These are phyloP conservation scores for Lepeophtheirus nordmannii DNA, from an alignment of 2,888 invertebrate species.

Conservation along the genomic window DNA sequence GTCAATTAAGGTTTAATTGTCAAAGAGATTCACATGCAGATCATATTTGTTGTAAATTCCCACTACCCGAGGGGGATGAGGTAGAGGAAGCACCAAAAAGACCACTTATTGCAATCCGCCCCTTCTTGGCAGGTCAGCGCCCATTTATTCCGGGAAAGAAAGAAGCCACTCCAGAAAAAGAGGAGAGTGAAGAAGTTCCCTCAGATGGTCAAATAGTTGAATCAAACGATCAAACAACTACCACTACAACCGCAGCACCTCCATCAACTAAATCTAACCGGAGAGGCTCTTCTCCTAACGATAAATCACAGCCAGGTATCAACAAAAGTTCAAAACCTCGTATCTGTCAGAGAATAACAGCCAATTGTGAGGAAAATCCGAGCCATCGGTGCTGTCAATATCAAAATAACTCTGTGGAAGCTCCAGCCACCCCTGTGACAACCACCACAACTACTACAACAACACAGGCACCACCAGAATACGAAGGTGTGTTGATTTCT, in stretches of 20 bases:
- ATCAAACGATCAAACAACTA: too few species aligned
- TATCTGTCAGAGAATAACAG: neutral
- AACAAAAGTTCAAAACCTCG: neutral
- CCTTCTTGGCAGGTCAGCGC: neutral
- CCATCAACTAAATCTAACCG: neutral
- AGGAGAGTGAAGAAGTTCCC: neutral
- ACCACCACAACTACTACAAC: neutral
- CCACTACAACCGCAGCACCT: too few species aligned
- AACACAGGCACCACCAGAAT: neutral
- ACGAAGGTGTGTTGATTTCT: neutral
- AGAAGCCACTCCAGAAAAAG: neutral
- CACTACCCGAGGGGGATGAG: neutral
- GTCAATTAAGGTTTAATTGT: neutral
- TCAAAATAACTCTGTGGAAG: neutral
- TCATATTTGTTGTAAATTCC: neutral
- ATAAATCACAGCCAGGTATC: neutral
- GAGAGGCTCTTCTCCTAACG: neutral
- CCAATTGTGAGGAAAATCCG: neutral
- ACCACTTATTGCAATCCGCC: neutral
- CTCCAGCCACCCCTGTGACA: neutral
- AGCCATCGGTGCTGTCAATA: conserved; percentile 3
- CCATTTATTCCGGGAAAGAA: neutral
- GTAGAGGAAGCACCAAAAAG: neutral
- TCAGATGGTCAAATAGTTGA: neutral
- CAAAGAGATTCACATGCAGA: neutral